Base-by-base conservation (phyloP, 2,888 invertebrate genomes). In the Griposia aprilina region DNA sequence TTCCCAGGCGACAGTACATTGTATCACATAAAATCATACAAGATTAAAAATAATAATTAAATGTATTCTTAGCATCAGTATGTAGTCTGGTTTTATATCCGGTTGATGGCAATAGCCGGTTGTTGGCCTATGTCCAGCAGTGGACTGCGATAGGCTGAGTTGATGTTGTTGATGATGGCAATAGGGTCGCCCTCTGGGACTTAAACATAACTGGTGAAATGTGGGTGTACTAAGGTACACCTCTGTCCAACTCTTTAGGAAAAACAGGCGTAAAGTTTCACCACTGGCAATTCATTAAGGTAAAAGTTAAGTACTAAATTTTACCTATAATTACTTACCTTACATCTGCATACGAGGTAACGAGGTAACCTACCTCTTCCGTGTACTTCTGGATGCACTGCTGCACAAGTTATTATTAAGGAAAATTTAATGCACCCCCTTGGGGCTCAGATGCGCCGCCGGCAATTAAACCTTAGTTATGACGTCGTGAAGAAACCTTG, bases 381-480 rank as follows among this genome's bases (percentile, higher is more conserved):
- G 3, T 85, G 83, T 70, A 82, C 57, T 73, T 60, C 10, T 41
- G 30, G 36, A 66, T 65, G 52, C 68, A 73, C 66, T 77, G 59
- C 63, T 68, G 69, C 79, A 81, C 78, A 78, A 84, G 85, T 80
- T 87, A 85, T 90, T 90, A 90, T 89, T 88, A 88, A 90, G 90
- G 87, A 87, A 90, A 91, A 90, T 92, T 90, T 91, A 90, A 91
- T 90, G 90, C 80, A 78, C 52, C 89, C 89, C 88, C 90, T 90
- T 86, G 89, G 86, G 80, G 84, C 88, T 71, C 88, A 90, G 90
- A 90, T 88, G 90, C 82, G 86, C 90, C 83, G 81, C 78, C 76
- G 80, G 90, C 90, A 93, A 93, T 93, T 93, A 93, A 92, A 91
- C 87, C 90, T 92, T 92, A 92, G 92, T 93, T 92, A 93, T 91